Base-by-base conservation (phyloP, 2,797 vertebrate species). In the Poecile montanus region DNA sequence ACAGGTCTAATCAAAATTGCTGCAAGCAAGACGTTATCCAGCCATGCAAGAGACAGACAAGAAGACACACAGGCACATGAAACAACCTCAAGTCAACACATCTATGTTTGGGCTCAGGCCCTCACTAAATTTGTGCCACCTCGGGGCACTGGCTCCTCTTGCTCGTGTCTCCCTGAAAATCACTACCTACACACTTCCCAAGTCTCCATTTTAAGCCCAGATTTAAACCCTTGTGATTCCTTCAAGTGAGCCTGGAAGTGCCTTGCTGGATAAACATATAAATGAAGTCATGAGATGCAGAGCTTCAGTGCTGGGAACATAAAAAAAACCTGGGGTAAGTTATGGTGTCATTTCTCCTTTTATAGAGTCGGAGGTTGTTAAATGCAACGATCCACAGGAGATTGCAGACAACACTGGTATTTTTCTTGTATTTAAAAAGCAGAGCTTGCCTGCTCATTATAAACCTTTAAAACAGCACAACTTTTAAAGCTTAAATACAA, bases 291-390 rank as follows among this genome's bases (percentile, higher is more conserved):
- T 38, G 51, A 74, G 57, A 44, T 88, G 74, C 58, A 85, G 44
- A 85, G 62, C 58, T 80, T 85, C 89, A 72, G 40, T 32, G 48
- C 38, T 70, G n/a, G 78, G 61, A 95, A 88, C 57, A 85, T 74
- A 93, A 88, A 93, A 88, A 88, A 96, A 92, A 61, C n/a, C 68
- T 30, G 40, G 30, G 25, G 14, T 81, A 90, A 94, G 60, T 88
- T 78, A 88, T 5, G 68, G 70, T 72, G 40, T 68, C 73, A 82
- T 76, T 94, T 84, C 85, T 93, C 53, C 56, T 86, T 84, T 72
- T 75, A 89, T 42, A 78, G 1, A 6, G 76, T 81, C 62, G 78
- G 89, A 70, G 88, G 70, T 54, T 93, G 83, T 79, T 90, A 94
- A 94, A 93, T 62, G 38, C 30, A 91, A 66, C 0, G 18, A 91